Conservation (phyloP, 2,888 invertebrate species). For the Pediacus dermestoides region DNA sequence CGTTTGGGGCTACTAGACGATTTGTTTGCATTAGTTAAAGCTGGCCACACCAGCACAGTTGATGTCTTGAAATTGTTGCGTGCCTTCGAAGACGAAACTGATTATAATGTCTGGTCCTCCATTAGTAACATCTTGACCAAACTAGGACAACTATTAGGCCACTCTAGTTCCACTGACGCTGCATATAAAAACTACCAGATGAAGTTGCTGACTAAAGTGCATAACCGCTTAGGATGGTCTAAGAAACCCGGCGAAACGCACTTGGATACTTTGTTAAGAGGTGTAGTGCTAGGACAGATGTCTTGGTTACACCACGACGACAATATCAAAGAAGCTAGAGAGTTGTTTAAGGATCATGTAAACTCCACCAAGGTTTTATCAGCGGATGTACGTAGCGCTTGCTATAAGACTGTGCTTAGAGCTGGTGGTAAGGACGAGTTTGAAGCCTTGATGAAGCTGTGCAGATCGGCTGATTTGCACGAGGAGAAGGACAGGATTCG, state of each 20-base stretch:
- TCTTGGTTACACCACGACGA: slow-evolving; percentile 77
- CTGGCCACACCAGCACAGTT: slow-evolving; percentile 77
- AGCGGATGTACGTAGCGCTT: slow-evolving; percentile 84
- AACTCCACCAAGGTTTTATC: slow-evolving; percentile 60
- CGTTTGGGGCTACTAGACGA: slow-evolving; percentile 87
- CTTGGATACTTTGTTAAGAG: slow-evolving; percentile 78
- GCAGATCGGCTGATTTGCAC: slow-evolving; percentile 80
- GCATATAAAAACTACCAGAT: slow-evolving; percentile 73
- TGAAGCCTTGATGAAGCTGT: slow-evolving; percentile 73
- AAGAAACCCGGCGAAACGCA: slow-evolving; percentile 75
- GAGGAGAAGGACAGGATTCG: slow-evolving; percentile 93
- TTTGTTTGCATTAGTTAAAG: slow-evolving; percentile 87
- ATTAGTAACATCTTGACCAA: slow-evolving; percentile 76
- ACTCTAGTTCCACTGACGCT: slow-evolving; percentile 72
- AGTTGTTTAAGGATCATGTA: slow-evolving; percentile 65
- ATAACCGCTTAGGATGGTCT: slow-evolving; percentile 80
- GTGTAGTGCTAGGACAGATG: slow-evolving; percentile 78
- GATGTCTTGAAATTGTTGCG: slow-evolving; percentile 80
- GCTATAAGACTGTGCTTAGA: slow-evolving; percentile 79
- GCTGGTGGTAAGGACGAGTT: slow-evolving; percentile 69
- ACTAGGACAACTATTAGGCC: slow-evolving; percentile 71
- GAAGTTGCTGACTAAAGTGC: slow-evolving; percentile 69
- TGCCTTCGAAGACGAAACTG: slow-evolving; percentile 79
- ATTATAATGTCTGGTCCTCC: slow-evolving; percentile 92
- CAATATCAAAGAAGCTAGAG: slow-evolving; percentile 73